Conservation (phyloP, 2,113 vertebrate genomes). For the Physeter macrocephalus region DNA sequence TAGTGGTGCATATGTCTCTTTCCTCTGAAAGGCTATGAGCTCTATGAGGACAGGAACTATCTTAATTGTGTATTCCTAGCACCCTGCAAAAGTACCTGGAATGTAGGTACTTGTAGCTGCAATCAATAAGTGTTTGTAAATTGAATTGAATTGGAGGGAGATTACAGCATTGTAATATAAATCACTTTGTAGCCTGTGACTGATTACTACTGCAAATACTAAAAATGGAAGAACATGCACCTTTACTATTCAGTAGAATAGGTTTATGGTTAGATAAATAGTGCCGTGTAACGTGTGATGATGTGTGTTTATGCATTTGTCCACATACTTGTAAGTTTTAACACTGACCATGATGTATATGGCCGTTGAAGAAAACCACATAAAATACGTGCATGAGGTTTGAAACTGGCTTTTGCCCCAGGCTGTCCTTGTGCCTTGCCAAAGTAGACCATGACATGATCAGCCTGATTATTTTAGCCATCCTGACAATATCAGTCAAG, state of each 20-base stretch:
- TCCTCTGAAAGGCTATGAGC: slow-evolving; percentile 39
- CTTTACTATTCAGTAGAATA: slow-evolving; percentile 42
- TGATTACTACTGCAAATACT: slow-evolving; percentile 57
- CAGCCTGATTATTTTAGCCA: slow-evolving; percentile 21
- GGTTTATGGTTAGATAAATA: slow-evolving; percentile 56
- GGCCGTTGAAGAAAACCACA: slow-evolving; percentile 9
- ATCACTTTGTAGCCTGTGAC: slow-evolving; percentile 50
- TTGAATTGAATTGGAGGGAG: slow-evolving; percentile 54
- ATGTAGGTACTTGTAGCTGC: slow-evolving; percentile 29
- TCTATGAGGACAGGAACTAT: slow-evolving; percentile 49
- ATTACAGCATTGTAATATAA: slow-evolving; percentile 56
- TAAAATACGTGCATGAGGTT: background rate
- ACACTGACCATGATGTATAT: slow-evolving; percentile 18
- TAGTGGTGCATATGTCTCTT: background rate
- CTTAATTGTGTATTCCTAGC: slow-evolving; percentile 55
- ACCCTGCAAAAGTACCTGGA: slow-evolving; percentile 28
- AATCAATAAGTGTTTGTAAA: slow-evolving; percentile 60
- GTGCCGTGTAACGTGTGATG: slow-evolving; percentile 14
- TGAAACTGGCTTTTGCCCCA: slow-evolving; percentile 11
- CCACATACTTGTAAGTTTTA: slow-evolving; percentile 47
- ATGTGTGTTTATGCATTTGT: slow-evolving; percentile 41
- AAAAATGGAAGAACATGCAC: slow-evolving; percentile 51
- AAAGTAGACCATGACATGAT: background rate
- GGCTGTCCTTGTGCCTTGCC: slow-evolving; percentile 9
- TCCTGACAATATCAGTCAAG: slow-evolving; percentile 1